These are phyloP conservation scores for Armadillidium nasatum DNA, from an alignment of 1,140 invertebrate genomes.

Conservation along the genomic window DNA sequence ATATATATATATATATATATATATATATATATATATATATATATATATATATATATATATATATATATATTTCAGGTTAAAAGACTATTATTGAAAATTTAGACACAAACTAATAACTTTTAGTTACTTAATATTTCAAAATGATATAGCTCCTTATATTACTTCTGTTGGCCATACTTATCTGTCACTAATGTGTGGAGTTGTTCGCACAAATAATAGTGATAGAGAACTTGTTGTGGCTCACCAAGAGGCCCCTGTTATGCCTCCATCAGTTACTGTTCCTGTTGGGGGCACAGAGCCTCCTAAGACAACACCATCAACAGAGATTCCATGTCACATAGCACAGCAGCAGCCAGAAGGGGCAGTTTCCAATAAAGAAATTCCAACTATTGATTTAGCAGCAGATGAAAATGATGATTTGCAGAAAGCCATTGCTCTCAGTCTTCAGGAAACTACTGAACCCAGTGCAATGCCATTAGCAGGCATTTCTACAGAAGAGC, in stretches of 20 bases:
- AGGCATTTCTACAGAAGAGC: conserved; percentile 50
- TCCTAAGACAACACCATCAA: not conserved
- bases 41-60: no score
- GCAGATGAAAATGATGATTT: conserved; percentile 49
- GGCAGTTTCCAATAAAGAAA: not conserved
- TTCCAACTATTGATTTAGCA: not conserved
- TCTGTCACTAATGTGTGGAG: not conserved
- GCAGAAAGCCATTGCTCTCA: conserved; percentile 53
- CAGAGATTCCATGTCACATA: not conserved
- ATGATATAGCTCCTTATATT: no score
- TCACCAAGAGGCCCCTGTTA: not conserved
- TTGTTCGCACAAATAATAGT: conserved; percentile 1
- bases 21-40: no score
- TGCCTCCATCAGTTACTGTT: not conserved
- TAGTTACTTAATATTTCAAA: no score
- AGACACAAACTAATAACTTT: no score
- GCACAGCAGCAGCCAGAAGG: not conserved
- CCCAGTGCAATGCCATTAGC: conserved; percentile 47
- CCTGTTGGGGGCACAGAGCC: not conserved
- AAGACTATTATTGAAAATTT: no score
- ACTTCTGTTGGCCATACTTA: no score
- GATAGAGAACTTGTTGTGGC: conserved; percentile 2
- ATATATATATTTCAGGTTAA: no score
- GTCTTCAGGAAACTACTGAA: conserved; percentile 49
- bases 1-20: no score